These are phyloP conservation scores for Nycticryphes semicollaris DNA, from an alignment of 2,113 vertebrate genomes.

Conservation along the genomic window DNA sequence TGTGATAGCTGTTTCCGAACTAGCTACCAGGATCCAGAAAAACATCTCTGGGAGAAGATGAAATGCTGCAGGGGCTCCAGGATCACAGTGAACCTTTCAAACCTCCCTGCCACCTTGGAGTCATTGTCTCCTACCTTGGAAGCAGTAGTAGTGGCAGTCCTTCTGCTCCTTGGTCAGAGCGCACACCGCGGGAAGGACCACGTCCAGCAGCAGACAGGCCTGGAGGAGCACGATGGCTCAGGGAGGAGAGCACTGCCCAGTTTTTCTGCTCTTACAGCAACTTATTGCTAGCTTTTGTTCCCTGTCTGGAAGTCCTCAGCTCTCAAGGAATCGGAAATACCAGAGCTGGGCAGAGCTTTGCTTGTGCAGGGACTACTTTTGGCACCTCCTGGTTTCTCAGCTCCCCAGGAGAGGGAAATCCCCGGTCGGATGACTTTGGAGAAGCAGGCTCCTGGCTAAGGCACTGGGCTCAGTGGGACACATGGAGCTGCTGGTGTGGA, in stretches of 20 bases:
- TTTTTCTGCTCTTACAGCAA: neutral
- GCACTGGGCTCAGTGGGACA: rapidly evolving
- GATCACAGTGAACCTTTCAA: neutral
- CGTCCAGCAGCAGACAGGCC: slow-evolving; percentile 78
- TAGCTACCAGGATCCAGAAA: neutral
- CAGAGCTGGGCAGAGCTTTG: neutral
- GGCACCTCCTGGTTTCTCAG: neutral
- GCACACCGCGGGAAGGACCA: slow-evolving; percentile 77
- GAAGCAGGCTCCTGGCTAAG: neutral
- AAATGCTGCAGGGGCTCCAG: rapidly evolving
- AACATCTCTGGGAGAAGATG: neutral
- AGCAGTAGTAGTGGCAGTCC: slow-evolving; percentile 80
- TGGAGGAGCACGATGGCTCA: neutral
- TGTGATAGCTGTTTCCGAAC: neutral
- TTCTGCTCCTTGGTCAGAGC: slow-evolving; percentile 76
- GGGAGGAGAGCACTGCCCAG: neutral
- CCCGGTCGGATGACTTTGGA: neutral
- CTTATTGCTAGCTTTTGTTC: neutral
- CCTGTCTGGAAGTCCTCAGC: neutral
- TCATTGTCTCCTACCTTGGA: slow-evolving; percentile 76
- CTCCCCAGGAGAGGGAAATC: neutral
- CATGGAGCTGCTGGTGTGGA: neutral
- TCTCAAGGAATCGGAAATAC: neutral
- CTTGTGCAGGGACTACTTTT: neutral
- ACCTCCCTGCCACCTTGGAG: rapidly evolving